phyloP scores from a whole-genome alignment of 2,113 vertebrate genomes.

The Mionectes macconnelli region DNA sequence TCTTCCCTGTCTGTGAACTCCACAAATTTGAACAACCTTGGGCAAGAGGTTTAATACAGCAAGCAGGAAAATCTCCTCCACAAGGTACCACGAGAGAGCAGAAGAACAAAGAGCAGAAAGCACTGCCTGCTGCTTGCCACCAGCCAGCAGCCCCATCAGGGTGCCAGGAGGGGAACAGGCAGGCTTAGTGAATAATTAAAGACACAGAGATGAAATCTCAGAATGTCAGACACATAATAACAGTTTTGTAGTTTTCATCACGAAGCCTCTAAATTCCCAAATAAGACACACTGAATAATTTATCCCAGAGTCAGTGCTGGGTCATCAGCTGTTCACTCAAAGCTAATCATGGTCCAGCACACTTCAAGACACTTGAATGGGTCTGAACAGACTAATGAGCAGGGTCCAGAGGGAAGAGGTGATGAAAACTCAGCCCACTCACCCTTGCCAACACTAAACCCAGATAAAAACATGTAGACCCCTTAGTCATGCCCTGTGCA shows the following conservation, averaged over 20 bases:
- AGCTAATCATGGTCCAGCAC: conserved; percentile 21
- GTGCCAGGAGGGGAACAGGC: conserved; percentile 37
- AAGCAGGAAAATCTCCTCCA: background rate
- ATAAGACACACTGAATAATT: conserved; percentile 76
- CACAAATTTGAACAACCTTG: background rate
- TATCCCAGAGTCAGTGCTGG: conserved; percentile 68
- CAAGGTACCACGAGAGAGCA: background rate
- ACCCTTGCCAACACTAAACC: background rate
- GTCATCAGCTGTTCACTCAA: conserved; percentile 71
- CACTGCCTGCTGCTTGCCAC: background rate
- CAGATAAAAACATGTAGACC: background rate
- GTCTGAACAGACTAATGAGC: background rate
- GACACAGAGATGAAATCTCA: conserved; percentile 66
- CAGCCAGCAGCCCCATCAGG: background rate
- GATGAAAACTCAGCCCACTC: background rate
- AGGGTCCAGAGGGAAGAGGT: background rate
- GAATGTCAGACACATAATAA: conserved; percentile 66
- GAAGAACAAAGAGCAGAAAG: background rate
- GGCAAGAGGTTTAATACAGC: background rate
- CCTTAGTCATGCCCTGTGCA: background rate
- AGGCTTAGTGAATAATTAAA: conserved; percentile 74
- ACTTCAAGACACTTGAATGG: background rate
- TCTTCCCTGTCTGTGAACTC: background rate
- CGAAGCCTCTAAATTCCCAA: conserved; percentile 67
- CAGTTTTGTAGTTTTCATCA: conserved; percentile 71